A percentile compares a stretch with the other conserved stretches of the same genome.
These are phyloP conservation scores for Scaptomyza caliginosa DNA, from an alignment of 2,888 invertebrate species.

Conservation along the genomic window DNA sequence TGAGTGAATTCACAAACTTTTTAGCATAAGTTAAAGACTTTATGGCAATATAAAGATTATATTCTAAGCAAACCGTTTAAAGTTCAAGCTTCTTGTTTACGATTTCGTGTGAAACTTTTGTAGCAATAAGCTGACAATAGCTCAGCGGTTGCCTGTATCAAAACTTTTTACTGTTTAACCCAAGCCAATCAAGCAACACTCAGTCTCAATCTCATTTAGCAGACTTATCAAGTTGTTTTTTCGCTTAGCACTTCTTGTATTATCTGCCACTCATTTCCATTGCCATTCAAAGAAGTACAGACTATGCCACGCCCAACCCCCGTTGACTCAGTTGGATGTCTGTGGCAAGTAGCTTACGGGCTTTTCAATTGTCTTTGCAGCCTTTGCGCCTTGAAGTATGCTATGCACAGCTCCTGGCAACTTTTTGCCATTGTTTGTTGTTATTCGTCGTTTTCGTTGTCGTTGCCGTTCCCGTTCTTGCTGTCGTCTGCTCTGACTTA, in stretches of 20 bases:
- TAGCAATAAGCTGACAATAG: neutral
- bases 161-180: neutral
- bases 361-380: slow-evolving; percentile 46
- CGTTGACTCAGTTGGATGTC: slow-evolving; percentile 23
- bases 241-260: slow-evolving; percentile 26
- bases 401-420: slow-evolving; percentile 21
- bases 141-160: neutral
- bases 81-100: neutral
- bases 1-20: neutral
- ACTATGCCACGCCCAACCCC: slow-evolving; percentile 15
- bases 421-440: slow-evolving; percentile 43
- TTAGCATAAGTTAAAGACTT: neutral
- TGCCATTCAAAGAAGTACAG: slow-evolving; percentile 20
- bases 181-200: slow-evolving; percentile 28
- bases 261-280: slow-evolving; percentile 25
- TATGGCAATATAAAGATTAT: neutral
- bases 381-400: slow-evolving; percentile 38
- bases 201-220: slow-evolving; percentile 36
- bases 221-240: slow-evolving; percentile 27
- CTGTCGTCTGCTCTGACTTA: slow-evolving; percentile 33
- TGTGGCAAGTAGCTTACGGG: slow-evolving; percentile 56
- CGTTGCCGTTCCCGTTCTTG: too few relatives aligned
- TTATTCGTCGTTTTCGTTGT: neutral
- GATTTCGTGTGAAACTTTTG: neutral
- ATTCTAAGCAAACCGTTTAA: neutral